These are phyloP conservation scores for Cettia cetti DNA, from an alignment of 2,113 vertebrate genomes.

Conservation along the genomic window DNA sequence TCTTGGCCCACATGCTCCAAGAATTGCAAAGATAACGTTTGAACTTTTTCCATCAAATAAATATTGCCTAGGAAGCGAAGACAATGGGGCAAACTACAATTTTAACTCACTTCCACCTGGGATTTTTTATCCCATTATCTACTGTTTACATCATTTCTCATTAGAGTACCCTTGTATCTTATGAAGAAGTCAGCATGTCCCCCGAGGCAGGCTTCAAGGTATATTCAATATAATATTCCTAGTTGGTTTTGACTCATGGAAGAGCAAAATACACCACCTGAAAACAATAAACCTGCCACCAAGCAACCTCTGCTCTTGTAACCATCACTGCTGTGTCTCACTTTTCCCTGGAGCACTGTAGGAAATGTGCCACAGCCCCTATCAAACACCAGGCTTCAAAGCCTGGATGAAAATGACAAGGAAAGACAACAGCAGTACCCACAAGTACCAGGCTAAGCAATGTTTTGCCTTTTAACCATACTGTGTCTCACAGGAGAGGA, in stretches of 20 bases:
- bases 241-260: neutral
- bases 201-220: neutral
- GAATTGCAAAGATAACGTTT: neutral
- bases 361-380: neutral
- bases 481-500: neutral
- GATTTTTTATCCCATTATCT: neutral
- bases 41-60: neutral
- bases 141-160: neutral
- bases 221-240: neutral
- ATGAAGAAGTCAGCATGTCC: neutral
- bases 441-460: neutral
- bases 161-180: neutral
- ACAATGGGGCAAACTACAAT: neutral
- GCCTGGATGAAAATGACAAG: neutral
- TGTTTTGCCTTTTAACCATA: neutral
- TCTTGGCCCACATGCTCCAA: accelerated
- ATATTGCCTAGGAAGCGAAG: neutral
- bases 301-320: neutral
- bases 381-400: neutral
- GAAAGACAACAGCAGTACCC: neutral
- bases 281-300: neutral
- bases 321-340: neutral
- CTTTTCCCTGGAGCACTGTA: neutral
- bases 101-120: neutral
- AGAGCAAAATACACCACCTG: neutral